A percentile compares a stretch with the other conserved stretches of the same genome.
phyloP scores from a whole-genome alignment of 2,113 vertebrate genomes.

The Myotis lucifugus region DNA sequence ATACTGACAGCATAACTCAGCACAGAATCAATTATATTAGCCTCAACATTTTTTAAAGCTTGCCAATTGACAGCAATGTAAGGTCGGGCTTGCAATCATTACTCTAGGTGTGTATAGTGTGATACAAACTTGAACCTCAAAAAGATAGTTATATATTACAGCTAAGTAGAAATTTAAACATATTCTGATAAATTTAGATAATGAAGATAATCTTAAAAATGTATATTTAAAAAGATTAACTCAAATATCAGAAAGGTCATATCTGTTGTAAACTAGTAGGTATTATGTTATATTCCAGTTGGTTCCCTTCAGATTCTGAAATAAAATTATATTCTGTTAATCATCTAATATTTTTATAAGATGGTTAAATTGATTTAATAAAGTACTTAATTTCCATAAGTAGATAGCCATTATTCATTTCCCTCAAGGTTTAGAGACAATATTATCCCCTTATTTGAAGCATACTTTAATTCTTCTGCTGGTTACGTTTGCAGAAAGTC shows the following conservation, averaged over 20 bases:
- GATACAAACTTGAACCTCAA: not conserved
- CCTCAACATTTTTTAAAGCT: not conserved
- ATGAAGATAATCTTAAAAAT: not conserved
- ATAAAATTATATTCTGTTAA: not conserved
- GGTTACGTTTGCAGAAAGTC: not conserved
- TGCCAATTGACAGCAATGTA: not conserved
- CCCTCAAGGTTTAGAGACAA: not conserved
- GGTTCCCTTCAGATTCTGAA: not conserved
- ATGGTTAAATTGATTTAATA: not conserved
- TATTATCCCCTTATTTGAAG: not conserved
- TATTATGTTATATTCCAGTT: not conserved
- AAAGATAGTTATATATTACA: not conserved
- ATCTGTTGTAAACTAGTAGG: not conserved
- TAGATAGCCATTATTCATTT: not conserved
- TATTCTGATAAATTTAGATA: not conserved
- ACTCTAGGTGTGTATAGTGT: not conserved
- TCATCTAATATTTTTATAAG: not conserved
- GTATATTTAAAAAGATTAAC: not conserved
- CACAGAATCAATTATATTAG: not conserved
- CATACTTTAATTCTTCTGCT: not conserved
- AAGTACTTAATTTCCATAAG: not conserved
- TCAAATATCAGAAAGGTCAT: not conserved
- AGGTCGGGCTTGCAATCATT: not conserved
- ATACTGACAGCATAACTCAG: not conserved
- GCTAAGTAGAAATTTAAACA: not conserved